Conservation (phyloP, 2,888 invertebrate genomes). For the Agrotis puta region DNA sequence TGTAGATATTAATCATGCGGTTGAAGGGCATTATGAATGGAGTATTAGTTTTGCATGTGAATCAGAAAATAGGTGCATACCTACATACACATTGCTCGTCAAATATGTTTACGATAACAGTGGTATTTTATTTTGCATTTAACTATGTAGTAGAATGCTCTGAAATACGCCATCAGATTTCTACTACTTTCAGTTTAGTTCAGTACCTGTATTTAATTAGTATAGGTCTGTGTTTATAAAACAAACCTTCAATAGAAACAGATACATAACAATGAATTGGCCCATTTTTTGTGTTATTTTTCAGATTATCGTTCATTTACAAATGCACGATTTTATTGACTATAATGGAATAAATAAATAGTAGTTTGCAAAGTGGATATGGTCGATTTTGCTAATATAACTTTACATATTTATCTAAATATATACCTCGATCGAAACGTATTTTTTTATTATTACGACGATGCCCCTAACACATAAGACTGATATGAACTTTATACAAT, state of each 20-base stretch:
- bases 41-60: background rate
- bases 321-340: conserved; percentile 11
- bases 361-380: conserved; percentile 17
- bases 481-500: conserved; percentile 73
- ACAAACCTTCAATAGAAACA: conserved; percentile 2
- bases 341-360: conserved; percentile 26
- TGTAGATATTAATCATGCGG: conserved; percentile 59
- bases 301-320: background rate
- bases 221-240: background rate
- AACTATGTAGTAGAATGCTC: background rate
- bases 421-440: conserved; percentile 46
- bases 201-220: too few relatives aligned
- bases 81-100: conserved; percentile 1
- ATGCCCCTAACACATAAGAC: conserved; percentile 69
- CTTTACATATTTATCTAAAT: conserved; percentile 47
- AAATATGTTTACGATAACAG: conserved; percentile 14
- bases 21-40: conserved; percentile 53
- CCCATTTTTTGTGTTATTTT: background rate
- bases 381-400: conserved; percentile 20
- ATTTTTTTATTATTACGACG: conserved; percentile 36
- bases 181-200: background rate
- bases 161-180: background rate
- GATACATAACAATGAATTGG: conserved; percentile 1
- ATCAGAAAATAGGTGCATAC: background rate
- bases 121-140: conserved; percentile 7